phyloP scores from a whole-genome alignment of 2,797 vertebrate species.

The Merluccius polli region DNA sequence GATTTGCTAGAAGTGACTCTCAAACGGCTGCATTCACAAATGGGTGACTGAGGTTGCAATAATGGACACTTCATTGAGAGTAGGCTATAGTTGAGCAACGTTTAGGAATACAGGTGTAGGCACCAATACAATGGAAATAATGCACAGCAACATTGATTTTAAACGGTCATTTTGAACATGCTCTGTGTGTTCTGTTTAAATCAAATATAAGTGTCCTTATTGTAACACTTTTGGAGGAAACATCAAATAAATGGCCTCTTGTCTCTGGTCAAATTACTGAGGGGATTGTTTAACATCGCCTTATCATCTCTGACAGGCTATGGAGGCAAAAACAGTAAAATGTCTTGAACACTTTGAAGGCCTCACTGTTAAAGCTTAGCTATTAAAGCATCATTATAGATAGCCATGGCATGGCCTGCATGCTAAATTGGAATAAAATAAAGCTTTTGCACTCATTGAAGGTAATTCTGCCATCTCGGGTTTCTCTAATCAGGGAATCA shows the following conservation, averaged over 20 bases:
- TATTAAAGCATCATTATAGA: background rate
- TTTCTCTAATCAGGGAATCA: conserved; percentile 1
- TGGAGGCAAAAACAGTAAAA: background rate
- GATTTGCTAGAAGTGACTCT: background rate
- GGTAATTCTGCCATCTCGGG: background rate
- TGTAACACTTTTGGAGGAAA: background rate
- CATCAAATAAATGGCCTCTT: background rate
- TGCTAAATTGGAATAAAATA: background rate
- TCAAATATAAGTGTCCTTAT: background rate
- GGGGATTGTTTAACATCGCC: background rate
- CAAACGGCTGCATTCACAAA: background rate
- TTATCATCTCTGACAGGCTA: conserved; percentile 1
- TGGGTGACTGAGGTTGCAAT: background rate
- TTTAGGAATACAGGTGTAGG: background rate
- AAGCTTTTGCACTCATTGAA: background rate
- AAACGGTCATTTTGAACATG: background rate
- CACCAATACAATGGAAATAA: background rate
- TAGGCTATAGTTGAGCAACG: background rate
- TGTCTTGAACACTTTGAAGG: background rate
- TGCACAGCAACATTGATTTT: background rate
- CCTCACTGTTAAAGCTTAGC: background rate
- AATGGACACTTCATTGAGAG: background rate
- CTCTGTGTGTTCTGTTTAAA: background rate
- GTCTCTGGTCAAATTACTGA: background rate
- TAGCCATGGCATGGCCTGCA: background rate